Base-by-base conservation (phyloP, 1,140 invertebrate species). In the Oryctes rhinoceros region DNA sequence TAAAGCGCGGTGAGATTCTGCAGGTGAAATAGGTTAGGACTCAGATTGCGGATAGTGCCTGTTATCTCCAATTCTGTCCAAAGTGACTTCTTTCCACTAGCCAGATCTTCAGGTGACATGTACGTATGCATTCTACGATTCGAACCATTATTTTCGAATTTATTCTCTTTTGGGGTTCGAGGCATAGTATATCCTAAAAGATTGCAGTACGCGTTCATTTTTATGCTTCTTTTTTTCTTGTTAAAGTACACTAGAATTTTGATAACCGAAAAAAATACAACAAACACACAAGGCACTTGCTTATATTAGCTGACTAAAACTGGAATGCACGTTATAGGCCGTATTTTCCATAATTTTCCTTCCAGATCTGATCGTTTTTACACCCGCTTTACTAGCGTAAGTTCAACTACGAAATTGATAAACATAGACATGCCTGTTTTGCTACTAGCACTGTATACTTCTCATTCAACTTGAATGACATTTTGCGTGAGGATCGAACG, bases 1-100 rank as follows among this genome's bases (percentile, higher is more conserved):
- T 98, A 98, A 83, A 99, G 90, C 83, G 94, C 94, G 74, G 97
- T 99, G 83, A 99, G 90, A 90, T 98, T 95, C 79, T 93, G 93
- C 86, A 98, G 91, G 86, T 95, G 92, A 93, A 96, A 99, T 84
- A 99, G 89, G 84, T 93, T 92, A 53, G 96, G 94, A 89, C 96
- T 97, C 81, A 99, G 90, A 86, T 97, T 98, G 84, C 96, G 92
- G 85, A 99, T 95, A 90, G 93, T 95, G 89, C 97, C 97, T 98
- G 85, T 87, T 88, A 86, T 87, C 86, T 87, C 85, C 83, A 87
- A 82, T 83, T 87, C 86, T 78, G 83, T 86, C 96, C 96, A 97
- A 88, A 93, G 92, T 84, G 96, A 95, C 89, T 96, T 96, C 88
- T 97, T 97, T 80, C 96, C 97, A 85, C 95, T 92, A 85, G 94